phyloP scores from a whole-genome alignment of 2,113 vertebrate genomes.

The Oncorhynchus kisutch region DNA sequence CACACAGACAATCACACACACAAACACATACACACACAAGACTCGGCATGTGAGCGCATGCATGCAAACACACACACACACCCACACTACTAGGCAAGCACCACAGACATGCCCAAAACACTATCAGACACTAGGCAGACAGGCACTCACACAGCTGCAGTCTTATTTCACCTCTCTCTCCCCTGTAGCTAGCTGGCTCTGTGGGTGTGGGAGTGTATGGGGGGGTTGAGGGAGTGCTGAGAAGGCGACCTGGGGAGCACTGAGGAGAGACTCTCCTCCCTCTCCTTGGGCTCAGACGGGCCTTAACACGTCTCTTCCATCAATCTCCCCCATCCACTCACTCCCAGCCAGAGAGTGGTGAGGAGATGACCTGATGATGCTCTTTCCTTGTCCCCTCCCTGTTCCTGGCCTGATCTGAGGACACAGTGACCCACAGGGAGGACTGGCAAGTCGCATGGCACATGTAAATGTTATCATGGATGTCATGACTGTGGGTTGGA shows the following conservation, averaged over 20 bases:
- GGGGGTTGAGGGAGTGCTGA: slow-evolving; percentile 31
- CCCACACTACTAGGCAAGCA: slow-evolving; percentile 8
- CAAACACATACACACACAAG: background rate
- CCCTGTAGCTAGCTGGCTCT: too few species aligned
- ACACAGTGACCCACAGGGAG: slow-evolving; percentile 8
- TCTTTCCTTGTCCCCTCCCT: background rate
- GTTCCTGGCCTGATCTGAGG: background rate
- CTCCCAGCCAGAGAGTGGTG: background rate
- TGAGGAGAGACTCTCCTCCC: slow-evolving; percentile 8
- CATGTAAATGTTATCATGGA: slow-evolving; percentile 22
- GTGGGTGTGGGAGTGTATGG: too few species aligned
- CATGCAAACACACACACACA: background rate
- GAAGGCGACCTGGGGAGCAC: slow-evolving; percentile 23
- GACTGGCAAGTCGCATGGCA: slow-evolving; percentile 10
- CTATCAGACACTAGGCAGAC: slow-evolving; percentile 1
- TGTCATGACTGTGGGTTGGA: slow-evolving; percentile 20
- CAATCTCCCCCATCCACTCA: slow-evolving; percentile 13
- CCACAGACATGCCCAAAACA: slow-evolving; percentile 4
- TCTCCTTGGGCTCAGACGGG: slow-evolving; percentile 31
- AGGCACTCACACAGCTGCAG: slow-evolving; percentile 34
- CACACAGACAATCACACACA: background rate
- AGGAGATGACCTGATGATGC: background rate
- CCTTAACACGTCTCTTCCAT: slow-evolving; percentile 20
- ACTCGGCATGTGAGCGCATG: too few species aligned
- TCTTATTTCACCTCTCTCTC: background rate